Evolutionary conservation across 2,888 invertebrate genomes (phyloP), one percentile per base, ranked within the genome.

Genomic region (Drosophila melanosoma): DNA sequence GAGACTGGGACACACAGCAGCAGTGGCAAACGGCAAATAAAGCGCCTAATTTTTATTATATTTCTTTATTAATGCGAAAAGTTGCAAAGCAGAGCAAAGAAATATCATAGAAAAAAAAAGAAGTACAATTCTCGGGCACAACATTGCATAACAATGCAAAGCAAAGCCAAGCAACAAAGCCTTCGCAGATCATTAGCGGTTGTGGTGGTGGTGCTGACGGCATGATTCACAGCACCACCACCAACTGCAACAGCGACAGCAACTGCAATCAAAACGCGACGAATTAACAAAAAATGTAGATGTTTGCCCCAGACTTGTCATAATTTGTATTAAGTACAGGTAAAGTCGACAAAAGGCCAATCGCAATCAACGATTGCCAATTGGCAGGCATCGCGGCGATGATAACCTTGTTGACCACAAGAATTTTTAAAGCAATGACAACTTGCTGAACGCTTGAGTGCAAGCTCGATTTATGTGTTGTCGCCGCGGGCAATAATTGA

Each of bases 381-480:
- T 57, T 68, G 74, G 62, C 61, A 73, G 42, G 33, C 68, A 58
- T 70, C 56, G 63, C 33, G 23, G 58, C 73, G 73, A 75, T 84
- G 90, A 87, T 89, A 89, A 87, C 90, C 88, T 90, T 87, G 87
- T 88, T 89, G 90, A 84, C 87, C 90, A 73, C 84, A 84, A 84
- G 81, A 79, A 75, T 77, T 86, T 79, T 62, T 72, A 83, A 72
- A 72, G 51, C 76, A 87, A 83, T 79, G 76, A 79, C 81, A 87
- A 73, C 77, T 76, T 71, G 70, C 59, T 71, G 72, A 74, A 62
- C 60, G 73, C 63, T 66, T 67, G 72, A 72, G 53, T 58, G 76
- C 62, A 61, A 62, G 65, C 68, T 32, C 49, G 62, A 78, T 76
- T 81, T 64, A 83, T 89, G 73, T 61, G 65, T 65, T 53, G 65